Percentiles rank a stretch among this genome's conserved stretches.
Evolutionary conservation across 2,113 vertebrate genomes (phyloP).

Genomic region (Tachysurus fulvidraco): DNA sequence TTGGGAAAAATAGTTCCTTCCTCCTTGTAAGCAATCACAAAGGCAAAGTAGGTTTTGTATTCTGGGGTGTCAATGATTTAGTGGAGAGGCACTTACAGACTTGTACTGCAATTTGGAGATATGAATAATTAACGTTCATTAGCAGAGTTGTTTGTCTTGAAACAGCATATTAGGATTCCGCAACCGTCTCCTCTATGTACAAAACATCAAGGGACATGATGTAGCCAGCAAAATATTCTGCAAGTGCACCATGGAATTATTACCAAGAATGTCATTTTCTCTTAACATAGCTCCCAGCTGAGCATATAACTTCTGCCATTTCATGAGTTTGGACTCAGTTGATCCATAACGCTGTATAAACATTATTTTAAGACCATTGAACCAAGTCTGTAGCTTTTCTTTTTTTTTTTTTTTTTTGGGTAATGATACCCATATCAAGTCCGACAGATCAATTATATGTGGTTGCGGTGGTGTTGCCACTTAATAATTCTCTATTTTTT

Average conservation of each 20-base stretch:
- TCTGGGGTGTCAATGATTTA: conserved; percentile 20
- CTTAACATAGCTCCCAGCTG: conserved; percentile 26
- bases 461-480: neutral
- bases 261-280: conserved; percentile 22
- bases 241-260: conserved; percentile 14
- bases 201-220: neutral
- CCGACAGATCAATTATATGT: conserved; percentile 17
- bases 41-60: conserved; percentile 27
- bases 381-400: neutral
- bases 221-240: conserved; percentile 13
- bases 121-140: conserved; percentile 43
- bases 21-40: conserved; percentile 18
- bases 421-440: conserved; percentile 17
- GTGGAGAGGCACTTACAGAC: conserved; percentile 28
- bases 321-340: conserved; percentile 45
- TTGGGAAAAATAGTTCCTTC: conserved; percentile 42
- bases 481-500: conserved; percentile 22
- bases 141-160: conserved; percentile 19
- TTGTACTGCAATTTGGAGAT: conserved; percentile 36
- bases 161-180: conserved; percentile 22
- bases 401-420: neutral
- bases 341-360: conserved; percentile 19
- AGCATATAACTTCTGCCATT: conserved; percentile 44
- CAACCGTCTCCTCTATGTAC: neutral
- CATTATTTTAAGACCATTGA: conserved; percentile 33